phyloP scores from a whole-genome alignment of 1,140 invertebrate genomes.

The Diorhabda carinulata region DNA sequence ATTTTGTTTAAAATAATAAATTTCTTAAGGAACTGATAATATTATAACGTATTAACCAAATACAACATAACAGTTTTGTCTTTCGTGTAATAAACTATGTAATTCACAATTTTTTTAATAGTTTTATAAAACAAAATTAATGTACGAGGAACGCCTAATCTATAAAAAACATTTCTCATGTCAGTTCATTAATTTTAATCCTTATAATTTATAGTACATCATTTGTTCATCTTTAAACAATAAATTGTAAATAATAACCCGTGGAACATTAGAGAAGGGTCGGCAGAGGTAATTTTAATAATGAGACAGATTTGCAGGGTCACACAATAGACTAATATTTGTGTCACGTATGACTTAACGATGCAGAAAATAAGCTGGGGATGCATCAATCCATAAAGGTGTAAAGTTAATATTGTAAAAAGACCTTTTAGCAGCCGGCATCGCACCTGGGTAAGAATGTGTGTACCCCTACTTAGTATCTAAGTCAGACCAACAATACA shows the following conservation, averaged over 20 bases:
- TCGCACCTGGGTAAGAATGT: slow-evolving; percentile 31
- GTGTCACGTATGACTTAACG: slow-evolving; percentile 37
- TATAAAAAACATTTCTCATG: slow-evolving; percentile 5
- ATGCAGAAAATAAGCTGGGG: slow-evolving; percentile 43
- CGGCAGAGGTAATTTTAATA: slow-evolving; percentile 27
- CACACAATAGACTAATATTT: slow-evolving; percentile 22
- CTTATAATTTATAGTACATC: slow-evolving; percentile 7
- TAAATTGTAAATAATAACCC: slow-evolving; percentile 15
- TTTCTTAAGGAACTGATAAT: too few species aligned
- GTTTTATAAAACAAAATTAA: neutral
- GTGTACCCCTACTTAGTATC: slow-evolving; percentile 12
- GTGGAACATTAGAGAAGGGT: neutral
- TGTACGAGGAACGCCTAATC: neutral
- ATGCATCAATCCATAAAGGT: slow-evolving; percentile 34
- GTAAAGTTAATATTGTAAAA: slow-evolving; percentile 34
- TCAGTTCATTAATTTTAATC: slow-evolving; percentile 5
- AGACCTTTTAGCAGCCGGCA: slow-evolving; percentile 40
- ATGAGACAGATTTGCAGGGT: slow-evolving; percentile 25
- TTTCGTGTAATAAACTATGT: too few species aligned
- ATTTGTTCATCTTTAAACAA: slow-evolving; percentile 19
- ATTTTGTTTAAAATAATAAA: too few species aligned
- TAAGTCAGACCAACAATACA: neutral
- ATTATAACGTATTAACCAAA: too few species aligned
- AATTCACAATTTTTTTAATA: neutral
- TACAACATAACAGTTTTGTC: too few species aligned